Base-by-base conservation (phyloP, 2,888 invertebrate species). In the Lycophotia porphyrea region DNA sequence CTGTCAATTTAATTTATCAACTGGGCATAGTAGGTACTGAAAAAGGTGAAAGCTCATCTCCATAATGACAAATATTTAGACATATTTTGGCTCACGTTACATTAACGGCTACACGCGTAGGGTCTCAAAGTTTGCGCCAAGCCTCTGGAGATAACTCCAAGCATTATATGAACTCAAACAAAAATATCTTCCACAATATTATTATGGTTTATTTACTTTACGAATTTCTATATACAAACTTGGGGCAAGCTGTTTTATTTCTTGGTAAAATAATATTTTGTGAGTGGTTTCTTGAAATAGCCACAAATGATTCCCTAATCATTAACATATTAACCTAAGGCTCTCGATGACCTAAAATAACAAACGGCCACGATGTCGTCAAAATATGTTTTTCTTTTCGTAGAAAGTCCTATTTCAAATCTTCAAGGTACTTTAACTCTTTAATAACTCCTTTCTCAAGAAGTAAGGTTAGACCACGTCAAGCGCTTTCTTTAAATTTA, bases 171-270 rank as follows among this genome's bases (percentile, higher is more conserved):
- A 72, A 72, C 68, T 66, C 72, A 81, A 69, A 69, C 71, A 72
- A 69, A 61, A 69, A 69, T 78, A 66, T 61, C 34, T 49, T 31
- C 39, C 64, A 55, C 60, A 47, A 60, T 69, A 55, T 47, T 60
- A 55, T 60, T 66, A 65, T 47, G 67, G 39, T 71, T 71, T 78
- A 82, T 80, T 79, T 79, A 76, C 77, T 69, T 7, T 15, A 52
- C 42, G 49, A 82, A 82, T 79, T 82, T 65, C 39, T 44, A n/a
- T n/a, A n/a, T n/a, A 47, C 42, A 52, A 71, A 68, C 42, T 55
- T 15, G 8, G 63, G 36, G 5, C 21, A 52, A 63, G 24, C 36
- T 58, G 47, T 74, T 71, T 58, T 72, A 47, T 47, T 74, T 55
- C 61, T 78, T 63, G 44, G n/a, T 65, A 11, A 69, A 65, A 69